Evolutionary conservation across 2,113 vertebrate species (phyloP), one percentile per base, ranked within the genome.

Genomic region (Notiomystis cincta): DNA sequence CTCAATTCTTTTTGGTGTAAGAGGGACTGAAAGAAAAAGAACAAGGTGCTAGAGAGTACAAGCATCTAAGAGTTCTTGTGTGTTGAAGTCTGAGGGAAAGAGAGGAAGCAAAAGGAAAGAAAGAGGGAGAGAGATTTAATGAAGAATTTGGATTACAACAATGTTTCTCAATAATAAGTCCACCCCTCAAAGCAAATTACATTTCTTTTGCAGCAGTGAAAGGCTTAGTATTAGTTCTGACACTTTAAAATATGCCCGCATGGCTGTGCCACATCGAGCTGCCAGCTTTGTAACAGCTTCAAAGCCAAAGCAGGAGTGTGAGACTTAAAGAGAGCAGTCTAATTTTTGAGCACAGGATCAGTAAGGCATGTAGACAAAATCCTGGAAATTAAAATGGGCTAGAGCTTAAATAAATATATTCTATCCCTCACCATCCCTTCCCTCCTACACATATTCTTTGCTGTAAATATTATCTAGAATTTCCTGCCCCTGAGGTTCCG

Each of bases 351-450:
- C 28, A 77, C 45, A 86, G 37, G 37, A 30, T 93, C 71, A 79
- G 44, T 65, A 92, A 92, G 78, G 38, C 62, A 93, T 62, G 71
- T 54, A 92, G 82, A 77, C 31, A 92, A 88, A 92, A 93, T 89
- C 47, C 76, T 87, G 50, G 24, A 92, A 90, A 77, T 44, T 10
- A 65, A 90, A 95, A 87, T 47, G 19, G 11, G 13, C 10, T 72
- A 62, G 33, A 77, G 30, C 12, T 93, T 81, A 77, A 80, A 44
- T 61, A 87, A 88, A 88, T 72, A 61, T 25, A n/a, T 25, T 82
- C 75, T 57, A 51, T 64, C 15, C 13, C 9, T 67, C 0, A 0
- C n/a, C 13, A 66, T 35, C 20, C 14, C 11, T 77, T 33, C 4
- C 11, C 4, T 71, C 24, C 65, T 44, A 20, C 4, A 21, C 0